Percentiles rank a stretch among this genome's conserved stretches.
Conservation (phyloP, 2,113 vertebrate genomes). For the Macquaria ambigua region DNA sequence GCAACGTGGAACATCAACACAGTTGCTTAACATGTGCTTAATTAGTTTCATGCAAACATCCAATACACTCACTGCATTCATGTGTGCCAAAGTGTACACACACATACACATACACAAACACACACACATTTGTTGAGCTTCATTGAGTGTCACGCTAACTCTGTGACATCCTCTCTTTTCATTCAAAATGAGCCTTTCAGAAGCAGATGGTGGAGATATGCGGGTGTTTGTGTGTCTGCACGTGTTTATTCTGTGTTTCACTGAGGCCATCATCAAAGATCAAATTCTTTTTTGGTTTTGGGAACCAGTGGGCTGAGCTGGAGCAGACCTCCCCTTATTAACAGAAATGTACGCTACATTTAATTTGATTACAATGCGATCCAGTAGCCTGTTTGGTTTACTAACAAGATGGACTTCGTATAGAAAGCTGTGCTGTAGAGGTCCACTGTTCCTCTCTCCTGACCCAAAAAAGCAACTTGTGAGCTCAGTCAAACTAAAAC, state of each 20-base stretch:
- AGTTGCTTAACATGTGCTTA: slow-evolving; percentile 63
- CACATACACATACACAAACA: not conserved
- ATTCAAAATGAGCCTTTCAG: slow-evolving; percentile 69
- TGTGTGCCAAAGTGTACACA: slow-evolving; percentile 49
- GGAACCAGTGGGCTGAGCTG: slow-evolving; percentile 76
- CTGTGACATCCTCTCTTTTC: slow-evolving; percentile 62
- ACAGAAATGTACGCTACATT: slow-evolving; percentile 77
- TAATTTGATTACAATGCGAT: slow-evolving; percentile 69
- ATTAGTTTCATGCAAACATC: slow-evolving; percentile 61
- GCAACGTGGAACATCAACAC: slow-evolving; percentile 51
- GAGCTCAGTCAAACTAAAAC: slow-evolving; percentile 32
- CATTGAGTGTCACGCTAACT: slow-evolving; percentile 61
- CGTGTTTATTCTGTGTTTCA: slow-evolving; percentile 66
- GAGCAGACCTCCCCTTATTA: slow-evolving; percentile 72
- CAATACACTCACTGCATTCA: slow-evolving; percentile 31
- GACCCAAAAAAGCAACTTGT: slow-evolving; percentile 16
- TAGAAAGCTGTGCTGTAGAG: slow-evolving; percentile 35
- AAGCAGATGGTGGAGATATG: slow-evolving; percentile 72
- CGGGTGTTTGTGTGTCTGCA: slow-evolving; percentile 61
- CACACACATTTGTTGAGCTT: slow-evolving; percentile 56
- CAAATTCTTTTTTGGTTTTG: slow-evolving; percentile 72
- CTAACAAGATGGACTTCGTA: slow-evolving; percentile 54
- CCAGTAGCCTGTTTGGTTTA: slow-evolving; percentile 64
- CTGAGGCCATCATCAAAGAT: slow-evolving; percentile 66
- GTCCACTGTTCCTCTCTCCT: slow-evolving; percentile 12